phyloP scores from a whole-genome alignment of 2,888 invertebrate species.

The Ligdia adustata region DNA sequence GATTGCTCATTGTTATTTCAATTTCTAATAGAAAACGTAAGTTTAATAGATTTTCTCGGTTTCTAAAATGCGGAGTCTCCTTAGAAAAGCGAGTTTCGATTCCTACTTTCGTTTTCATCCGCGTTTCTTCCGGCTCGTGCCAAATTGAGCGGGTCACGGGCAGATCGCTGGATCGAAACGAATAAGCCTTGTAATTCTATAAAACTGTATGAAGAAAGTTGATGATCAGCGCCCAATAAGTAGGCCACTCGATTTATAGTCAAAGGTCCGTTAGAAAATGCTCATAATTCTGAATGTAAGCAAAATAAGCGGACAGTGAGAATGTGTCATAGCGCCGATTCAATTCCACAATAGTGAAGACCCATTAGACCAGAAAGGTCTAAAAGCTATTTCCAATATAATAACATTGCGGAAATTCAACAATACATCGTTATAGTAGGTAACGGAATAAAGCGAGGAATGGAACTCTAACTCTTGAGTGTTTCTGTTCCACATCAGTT shows the following conservation, averaged over 20 bases:
- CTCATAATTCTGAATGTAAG: constrained; percentile 4
- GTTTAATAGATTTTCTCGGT: not conserved
- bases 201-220: constrained; percentile 54
- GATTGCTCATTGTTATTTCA: not conserved
- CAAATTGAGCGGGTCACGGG: constrained; percentile 56
- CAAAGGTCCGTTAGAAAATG: constrained; percentile 10
- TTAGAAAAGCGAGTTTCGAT: constrained; percentile 15
- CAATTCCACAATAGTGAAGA: not conserved
- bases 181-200: constrained; percentile 68
- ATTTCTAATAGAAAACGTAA: not conserved
- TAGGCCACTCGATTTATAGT: constrained; percentile 28
- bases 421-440: constrained; percentile 1
- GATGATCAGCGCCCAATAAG: constrained; percentile 35
- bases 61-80: constrained; percentile 1
- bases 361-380: not conserved
- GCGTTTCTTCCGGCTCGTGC: constrained; percentile 49
- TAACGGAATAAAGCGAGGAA: constrained; percentile 11
- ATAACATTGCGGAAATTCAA: constrained; percentile 4
- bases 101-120: constrained; percentile 49
- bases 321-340: not conserved
- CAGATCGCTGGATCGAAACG: constrained; percentile 55
- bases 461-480: constrained; percentile 5
- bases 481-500: constrained; percentile 14
- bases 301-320: constrained; percentile 5
- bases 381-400: not conserved